Conservation (phyloP, 1,140 invertebrate genomes). For the Drosophila prosaltans region DNA sequence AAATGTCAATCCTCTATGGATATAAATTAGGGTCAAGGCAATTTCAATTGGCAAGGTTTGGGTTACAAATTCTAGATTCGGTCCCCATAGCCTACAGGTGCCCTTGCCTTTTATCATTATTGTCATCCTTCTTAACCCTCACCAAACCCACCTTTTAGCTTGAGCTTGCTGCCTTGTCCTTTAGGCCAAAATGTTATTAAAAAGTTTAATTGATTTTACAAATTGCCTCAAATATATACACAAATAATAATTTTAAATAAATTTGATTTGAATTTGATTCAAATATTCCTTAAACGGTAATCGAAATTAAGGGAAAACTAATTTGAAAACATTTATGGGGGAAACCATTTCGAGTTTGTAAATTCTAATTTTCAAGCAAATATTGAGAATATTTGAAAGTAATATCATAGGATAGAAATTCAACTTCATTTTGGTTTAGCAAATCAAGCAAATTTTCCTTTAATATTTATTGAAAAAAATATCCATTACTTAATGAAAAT, state of each 20-base stretch:
- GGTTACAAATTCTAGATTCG: background rate
- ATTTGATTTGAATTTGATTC: slow-evolving; percentile 5
- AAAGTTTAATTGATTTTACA: slow-evolving; percentile 6
- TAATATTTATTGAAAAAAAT: no score
- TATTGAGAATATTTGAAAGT: no score
- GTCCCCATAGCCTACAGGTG: background rate
- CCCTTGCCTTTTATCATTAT: slow-evolving; percentile 5
- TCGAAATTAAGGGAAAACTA: background rate
- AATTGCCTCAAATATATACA: background rate
- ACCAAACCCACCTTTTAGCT: background rate
- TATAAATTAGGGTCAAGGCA: slow-evolving; percentile 37
- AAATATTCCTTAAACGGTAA: background rate
- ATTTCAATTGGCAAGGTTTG: background rate
- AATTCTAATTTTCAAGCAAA: no score
- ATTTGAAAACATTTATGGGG: background rate
- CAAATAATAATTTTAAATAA: background rate
- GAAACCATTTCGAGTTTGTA: background rate
- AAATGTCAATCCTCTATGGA: slow-evolving; percentile 62
- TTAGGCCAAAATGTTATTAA: background rate
- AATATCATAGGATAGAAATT: no score
- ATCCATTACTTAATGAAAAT: no score
- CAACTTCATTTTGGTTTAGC: no score
- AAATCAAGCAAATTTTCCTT: no score
- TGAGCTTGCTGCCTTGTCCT: no score
- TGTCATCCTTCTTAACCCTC: background rate